Evolutionary conservation across 1,140 invertebrate species (phyloP).

Genomic region (Diorhabda elongata): DNA sequence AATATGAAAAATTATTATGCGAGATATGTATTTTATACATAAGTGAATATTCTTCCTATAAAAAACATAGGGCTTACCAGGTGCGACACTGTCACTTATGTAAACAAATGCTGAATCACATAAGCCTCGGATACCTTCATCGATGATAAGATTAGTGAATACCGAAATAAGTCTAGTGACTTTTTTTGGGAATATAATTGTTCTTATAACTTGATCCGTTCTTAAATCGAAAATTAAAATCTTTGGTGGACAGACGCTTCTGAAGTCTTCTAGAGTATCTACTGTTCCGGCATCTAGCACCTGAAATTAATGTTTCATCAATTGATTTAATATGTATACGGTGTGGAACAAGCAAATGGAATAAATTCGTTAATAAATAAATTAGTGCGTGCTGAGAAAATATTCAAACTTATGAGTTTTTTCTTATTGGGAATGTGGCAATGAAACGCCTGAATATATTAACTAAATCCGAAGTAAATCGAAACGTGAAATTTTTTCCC

Average conservation of each 20-base stretch:
- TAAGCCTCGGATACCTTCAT: slow-evolving; percentile 59
- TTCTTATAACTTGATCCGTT: slow-evolving; percentile 60
- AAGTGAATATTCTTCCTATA: neutral
- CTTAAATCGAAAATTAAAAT: slow-evolving; percentile 74
- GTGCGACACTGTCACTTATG: slow-evolving; percentile 71
- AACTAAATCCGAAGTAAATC: neutral
- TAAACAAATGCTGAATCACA: slow-evolving; percentile 76
- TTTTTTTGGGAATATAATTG: slow-evolving; percentile 57
- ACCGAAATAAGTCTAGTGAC: slow-evolving; percentile 64
- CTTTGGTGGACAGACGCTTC: slow-evolving; percentile 72
- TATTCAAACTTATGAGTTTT: neutral
- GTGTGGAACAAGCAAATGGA: neutral
- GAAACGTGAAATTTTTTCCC: neutral
- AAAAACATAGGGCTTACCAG: slow-evolving; percentile 51
- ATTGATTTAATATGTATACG: neutral
- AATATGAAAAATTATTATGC: too few relatives aligned
- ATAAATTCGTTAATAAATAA: too few relatives aligned
- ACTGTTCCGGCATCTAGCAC: slow-evolving; percentile 64
- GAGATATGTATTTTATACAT: too few relatives aligned
- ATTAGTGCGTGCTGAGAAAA: neutral
- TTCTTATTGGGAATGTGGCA: too few relatives aligned
- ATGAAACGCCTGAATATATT: neutral
- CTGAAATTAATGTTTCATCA: slow-evolving; percentile 37
- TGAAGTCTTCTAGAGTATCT: slow-evolving; percentile 70
- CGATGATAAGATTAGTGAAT: slow-evolving; percentile 72